Evolutionary conservation across 2,888 invertebrate genomes (phyloP), one percentile per base, ranked within the genome.

Genomic region (Aporophyla lueneburgensis): DNA sequence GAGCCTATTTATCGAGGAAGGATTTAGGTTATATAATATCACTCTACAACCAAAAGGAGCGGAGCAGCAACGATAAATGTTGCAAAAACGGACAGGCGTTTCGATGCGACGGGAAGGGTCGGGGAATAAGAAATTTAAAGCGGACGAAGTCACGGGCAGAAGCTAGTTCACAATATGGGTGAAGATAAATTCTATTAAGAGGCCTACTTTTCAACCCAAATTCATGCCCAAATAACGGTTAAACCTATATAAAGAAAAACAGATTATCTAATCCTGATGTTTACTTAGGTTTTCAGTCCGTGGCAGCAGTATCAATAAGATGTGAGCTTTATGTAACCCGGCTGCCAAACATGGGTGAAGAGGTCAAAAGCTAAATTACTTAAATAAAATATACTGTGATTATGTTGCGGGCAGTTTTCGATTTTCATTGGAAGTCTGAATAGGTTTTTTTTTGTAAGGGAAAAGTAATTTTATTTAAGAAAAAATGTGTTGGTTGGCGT

Each of bases 261-360:
- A 66, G 62, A 72, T 76, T 77, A 83, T 74, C 74, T 83, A 66
- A 76, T 74, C 76, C 80, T 24, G 43, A 54, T 72, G 73, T 83
- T 80, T 83, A 80, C 71, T 73, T 73, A 83, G 83, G 83, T 33
- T 46, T 61, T 1, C n/a, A 62, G 62, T 16, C 40, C 24, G 56
- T 14, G 43, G 27, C n/a, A 6, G 7, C n/a, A 56, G 56, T 71
- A 65, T 24, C 80, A 80, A 83, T 80, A 80, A 74, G 40, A 49
- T 65, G 27, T 27, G 56, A 24, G 63, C 4, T 83, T 76, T 74
- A 80, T 65, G 40, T 76, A 62, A 56, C 59, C 40, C 46, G 12
- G 40, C 10, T 33, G n/a, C 56, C 61, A 76, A 74, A 71, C 59
- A 63, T 19, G 61, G 75, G 12, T 61, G 2, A 2, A 51, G 24